Conservation (phyloP, 2,888 invertebrate species). For the Dorcus parallelipipedus region DNA sequence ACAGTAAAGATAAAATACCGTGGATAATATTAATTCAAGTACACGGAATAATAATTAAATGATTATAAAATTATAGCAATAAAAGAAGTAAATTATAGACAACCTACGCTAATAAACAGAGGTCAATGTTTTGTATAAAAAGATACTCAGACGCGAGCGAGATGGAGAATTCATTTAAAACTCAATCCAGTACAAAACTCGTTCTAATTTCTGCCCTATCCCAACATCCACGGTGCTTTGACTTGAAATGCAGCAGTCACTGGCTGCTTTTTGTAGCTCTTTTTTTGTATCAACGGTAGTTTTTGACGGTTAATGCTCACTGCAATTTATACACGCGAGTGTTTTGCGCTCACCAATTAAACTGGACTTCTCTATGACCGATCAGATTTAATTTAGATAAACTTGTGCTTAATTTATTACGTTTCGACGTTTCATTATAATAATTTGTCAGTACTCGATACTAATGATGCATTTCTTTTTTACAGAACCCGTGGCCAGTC, state of each 20-base stretch:
- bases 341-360: background rate
- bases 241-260: conserved; percentile 14
- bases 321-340: conserved; percentile 26
- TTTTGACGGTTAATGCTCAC: conserved; percentile 35
- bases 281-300: conserved; percentile 22
- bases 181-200: conserved; percentile 27
- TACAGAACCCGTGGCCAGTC: conserved; percentile 32
- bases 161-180: conserved; percentile 20
- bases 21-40: background rate
- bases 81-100: conserved; percentile 10
- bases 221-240: conserved; percentile 25
- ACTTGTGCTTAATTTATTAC: background rate
- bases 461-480: conserved; percentile 24
- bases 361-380: too few relatives aligned
- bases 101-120: conserved; percentile 26
- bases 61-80: conserved; percentile 11
- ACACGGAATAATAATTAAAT: conserved; percentile 16
- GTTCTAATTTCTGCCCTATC: conserved; percentile 36
- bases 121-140: conserved; percentile 23
- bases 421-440: conserved; percentile 2
- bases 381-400: too few relatives aligned
- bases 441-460: background rate
- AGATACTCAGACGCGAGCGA: conserved; percentile 15
- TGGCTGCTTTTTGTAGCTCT: conserved; percentile 7
- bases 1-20: too few relatives aligned